Evolutionary conservation across 92 coral and sea anemone genomes (phyloP).

Genomic region (Muricea muricata): DNA sequence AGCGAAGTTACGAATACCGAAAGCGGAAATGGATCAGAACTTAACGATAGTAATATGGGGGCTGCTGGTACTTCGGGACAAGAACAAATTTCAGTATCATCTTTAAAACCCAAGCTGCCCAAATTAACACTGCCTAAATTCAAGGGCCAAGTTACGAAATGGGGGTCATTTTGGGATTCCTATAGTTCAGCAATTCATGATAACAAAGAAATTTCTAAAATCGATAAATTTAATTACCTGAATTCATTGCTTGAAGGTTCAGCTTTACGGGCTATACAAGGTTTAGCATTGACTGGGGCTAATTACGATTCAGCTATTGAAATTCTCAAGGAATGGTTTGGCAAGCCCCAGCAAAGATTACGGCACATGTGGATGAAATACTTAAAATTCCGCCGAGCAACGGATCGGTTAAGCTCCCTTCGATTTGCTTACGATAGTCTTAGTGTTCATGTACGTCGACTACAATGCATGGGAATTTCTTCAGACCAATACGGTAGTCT

Average conservation of each 20-base stretch:
- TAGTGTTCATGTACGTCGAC: constrained; percentile 18
- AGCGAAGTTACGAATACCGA: no score
- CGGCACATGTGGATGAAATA: constrained; percentile 28
- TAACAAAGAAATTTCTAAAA: no score
- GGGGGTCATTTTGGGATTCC: background rate
- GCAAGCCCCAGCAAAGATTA: constrained; percentile 6
- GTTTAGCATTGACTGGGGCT: background rate
- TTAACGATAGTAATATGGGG: no score
- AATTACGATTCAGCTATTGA: constrained; percentile 13
- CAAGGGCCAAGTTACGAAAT: no score
- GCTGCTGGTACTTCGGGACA: no score
- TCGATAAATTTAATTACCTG: no score
- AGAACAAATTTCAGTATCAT: no score
- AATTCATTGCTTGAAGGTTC: no score
- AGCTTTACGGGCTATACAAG: background rate
- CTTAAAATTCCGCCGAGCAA: constrained; percentile 10
- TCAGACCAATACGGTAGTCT: constrained; percentile 37
- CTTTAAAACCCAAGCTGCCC: no score
- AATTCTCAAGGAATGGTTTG: constrained; percentile 15
- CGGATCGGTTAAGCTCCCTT: constrained; percentile 10
- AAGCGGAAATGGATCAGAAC: no score
- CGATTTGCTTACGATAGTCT: constrained; percentile 26
- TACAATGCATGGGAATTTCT: background rate
- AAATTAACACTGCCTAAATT: no score
- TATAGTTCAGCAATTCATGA: no score